These are phyloP conservation scores for Acrocephalus kingi DNA, from an alignment of 2,113 vertebrate genomes.

Conservation along the genomic window DNA sequence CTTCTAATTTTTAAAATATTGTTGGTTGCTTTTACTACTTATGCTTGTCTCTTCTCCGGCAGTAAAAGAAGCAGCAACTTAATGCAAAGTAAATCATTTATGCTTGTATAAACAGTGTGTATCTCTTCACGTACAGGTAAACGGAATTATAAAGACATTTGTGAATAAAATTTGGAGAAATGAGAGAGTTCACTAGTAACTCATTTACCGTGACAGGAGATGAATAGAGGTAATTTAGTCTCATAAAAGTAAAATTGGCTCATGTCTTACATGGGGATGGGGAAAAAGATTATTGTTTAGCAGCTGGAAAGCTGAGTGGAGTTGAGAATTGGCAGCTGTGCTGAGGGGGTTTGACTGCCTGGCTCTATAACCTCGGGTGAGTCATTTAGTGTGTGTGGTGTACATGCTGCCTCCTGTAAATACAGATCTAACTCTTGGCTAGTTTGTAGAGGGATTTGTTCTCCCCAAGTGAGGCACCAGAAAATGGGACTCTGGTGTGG, in stretches of 20 bases:
- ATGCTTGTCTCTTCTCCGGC: neutral
- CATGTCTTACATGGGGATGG: conserved; percentile 38
- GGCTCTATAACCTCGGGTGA: neutral
- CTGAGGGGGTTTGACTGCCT: neutral
- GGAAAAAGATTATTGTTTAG: conserved; percentile 41
- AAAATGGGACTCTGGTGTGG: neutral
- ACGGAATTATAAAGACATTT: conserved; percentile 37
- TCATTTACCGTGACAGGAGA: conserved; percentile 57
- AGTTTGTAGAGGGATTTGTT: conserved; percentile 1
- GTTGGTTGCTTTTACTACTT: neutral
- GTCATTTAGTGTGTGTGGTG: neutral
- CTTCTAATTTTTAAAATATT: neutral
- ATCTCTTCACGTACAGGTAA: conserved; percentile 7
- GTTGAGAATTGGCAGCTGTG: conserved; percentile 26
- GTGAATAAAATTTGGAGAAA: conserved; percentile 59
- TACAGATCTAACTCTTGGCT: neutral
- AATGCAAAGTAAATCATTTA: neutral
- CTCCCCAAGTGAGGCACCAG: neutral
- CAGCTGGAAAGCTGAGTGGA: neutral
- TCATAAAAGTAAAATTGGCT: conserved; percentile 65
- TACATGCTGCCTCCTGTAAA: neutral
- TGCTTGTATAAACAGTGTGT: neutral
- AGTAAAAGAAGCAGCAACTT: neutral
- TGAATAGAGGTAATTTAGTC: conserved; percentile 66
- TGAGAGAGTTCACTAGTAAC: conserved; percentile 43